Conservation (phyloP, 1,140 invertebrate species). For the Drosophila murphyi region DNA sequence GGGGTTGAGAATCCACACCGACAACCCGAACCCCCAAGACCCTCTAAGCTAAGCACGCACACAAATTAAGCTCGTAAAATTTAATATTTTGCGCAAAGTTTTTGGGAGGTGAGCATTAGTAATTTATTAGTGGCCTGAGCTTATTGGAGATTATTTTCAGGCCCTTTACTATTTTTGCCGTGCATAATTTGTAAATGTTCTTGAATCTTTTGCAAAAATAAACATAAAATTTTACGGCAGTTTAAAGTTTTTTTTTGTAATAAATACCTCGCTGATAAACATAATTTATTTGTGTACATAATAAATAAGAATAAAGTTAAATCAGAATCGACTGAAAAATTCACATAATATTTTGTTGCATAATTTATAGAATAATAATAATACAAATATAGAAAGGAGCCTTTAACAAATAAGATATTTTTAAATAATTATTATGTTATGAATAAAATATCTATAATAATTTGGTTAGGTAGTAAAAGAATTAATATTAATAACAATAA, state of each 20-base stretch:
- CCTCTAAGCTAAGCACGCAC: constrained; percentile 63
- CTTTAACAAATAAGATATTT: too few species aligned
- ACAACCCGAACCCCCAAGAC: background rate
- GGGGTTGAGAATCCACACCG: background rate
- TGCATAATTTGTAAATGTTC: constrained; percentile 63
- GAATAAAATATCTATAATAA: too few species aligned
- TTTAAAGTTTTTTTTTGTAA: constrained; percentile 51
- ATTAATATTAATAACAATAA: too few species aligned
- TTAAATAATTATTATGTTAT: constrained; percentile 1
- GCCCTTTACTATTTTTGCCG: constrained; percentile 2
- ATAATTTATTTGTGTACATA: background rate
- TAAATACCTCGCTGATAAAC: background rate
- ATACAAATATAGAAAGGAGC: too few species aligned
- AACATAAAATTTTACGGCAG: constrained; percentile 68
- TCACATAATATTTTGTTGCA: too few species aligned
- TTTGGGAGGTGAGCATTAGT: constrained; percentile 50
- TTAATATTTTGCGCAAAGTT: constrained; percentile 76
- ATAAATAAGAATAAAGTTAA: background rate
- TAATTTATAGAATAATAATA: too few species aligned
- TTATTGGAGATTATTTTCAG: constrained; percentile 1
- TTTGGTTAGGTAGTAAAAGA: too few species aligned
- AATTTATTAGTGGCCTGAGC: constrained; percentile 68
- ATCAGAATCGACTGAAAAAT: too few species aligned
- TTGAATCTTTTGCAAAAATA: constrained; percentile 29
- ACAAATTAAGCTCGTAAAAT: constrained; percentile 82